Base-by-base conservation (phyloP, 2,113 vertebrate genomes). In the Illadopsis cleaveri region DNA sequence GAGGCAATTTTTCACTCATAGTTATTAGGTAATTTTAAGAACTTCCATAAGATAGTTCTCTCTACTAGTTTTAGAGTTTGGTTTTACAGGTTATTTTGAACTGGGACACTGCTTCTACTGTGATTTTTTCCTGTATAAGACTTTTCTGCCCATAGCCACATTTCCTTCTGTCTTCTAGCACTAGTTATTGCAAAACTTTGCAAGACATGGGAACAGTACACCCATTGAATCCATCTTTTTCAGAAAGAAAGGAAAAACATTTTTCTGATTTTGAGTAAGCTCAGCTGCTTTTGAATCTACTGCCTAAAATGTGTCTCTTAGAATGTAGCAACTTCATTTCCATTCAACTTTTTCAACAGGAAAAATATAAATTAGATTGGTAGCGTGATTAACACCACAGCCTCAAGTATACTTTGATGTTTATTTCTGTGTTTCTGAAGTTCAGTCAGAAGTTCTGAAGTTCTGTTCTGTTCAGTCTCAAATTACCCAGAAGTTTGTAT, bases 351-450 rank as follows among this genome's bases (percentile, higher is more conserved):
- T 94, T 91, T 62, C 50, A 84, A 27, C 2, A 44, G 68, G 53
- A 24, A 84, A 84, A 81, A 66, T 75, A 38, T 13, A 87, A 61
- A 78, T 56, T 38, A 81, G 27, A 50, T 50, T 68, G 35, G 30
- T 93, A 71, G 15, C 33, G 78, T 35, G 33, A 75, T 86, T 90
- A 82, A 75, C 30, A 44, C 48, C 31, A 3, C 40, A 28, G 40
- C 28, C 31, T 82, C 40, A 50, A 87, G 50, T 76, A 72, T 45
- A 40, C 53, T 95, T 90, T 82, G 62, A 65, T 93, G 42, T 82
- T 85, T 82, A 82, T 89, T 95, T 94, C 30, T 87, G 23, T 54
- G 28, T 85, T 91, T 71, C 19, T 51, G 38, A 91, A 89, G 5
- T 77, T 76, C n/a, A n/a, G n/a, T n/a, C n/a, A n/a, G n/a, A n/a